Evolutionary conservation across 2,888 invertebrate genomes (phyloP), one percentile per base, ranked within the genome.

Genomic region (Tiliacea citrago): DNA sequence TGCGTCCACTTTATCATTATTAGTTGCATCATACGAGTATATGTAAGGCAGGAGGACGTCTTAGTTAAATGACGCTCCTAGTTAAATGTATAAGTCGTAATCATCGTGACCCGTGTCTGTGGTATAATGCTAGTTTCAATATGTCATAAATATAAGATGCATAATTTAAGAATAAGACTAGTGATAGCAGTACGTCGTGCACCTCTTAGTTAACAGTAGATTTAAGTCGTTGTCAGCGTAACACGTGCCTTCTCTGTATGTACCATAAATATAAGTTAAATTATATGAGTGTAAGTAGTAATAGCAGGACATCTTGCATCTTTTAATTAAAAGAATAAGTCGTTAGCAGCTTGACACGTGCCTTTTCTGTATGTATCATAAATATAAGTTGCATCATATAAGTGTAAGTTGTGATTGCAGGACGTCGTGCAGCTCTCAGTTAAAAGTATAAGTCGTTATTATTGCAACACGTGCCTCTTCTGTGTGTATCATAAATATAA

Each of bases 361-460:
- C 2, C 5, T 29, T 29, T 2, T 63, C 8, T 13, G 13, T n/a
- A 63, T 12, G 2, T 8, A 21, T 65, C 29, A 47, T 65, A 29
- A 29, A 29, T 47, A 29, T 47, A 51, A 16, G 16, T 53, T 51
- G n/a, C 35, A 66, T 18, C 29, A 29, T 21, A 57, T 18, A 24
- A 58, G 29, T 58, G 0, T 57, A 29, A 6, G 65, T 53, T 57
- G 53, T 68, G 70, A 75, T 83, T 73, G 12, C 62, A 72, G 71
- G 8, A 53, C n/a, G 58, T 13, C 47, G 18, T 75, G 66, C 75
- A 62, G 73, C 65, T 84, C 73, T 76, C 71, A 78, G 83, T 78
- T 87, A 75, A 83, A 82, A 87, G 75, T 86, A 82, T 85, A 79
- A 87, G 79, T 83, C 77, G 86, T 80, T 86, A 86, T 87, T 29